phyloP scores from a whole-genome alignment of 2,888 invertebrate genomes.

The Synergus umbraculus region DNA sequence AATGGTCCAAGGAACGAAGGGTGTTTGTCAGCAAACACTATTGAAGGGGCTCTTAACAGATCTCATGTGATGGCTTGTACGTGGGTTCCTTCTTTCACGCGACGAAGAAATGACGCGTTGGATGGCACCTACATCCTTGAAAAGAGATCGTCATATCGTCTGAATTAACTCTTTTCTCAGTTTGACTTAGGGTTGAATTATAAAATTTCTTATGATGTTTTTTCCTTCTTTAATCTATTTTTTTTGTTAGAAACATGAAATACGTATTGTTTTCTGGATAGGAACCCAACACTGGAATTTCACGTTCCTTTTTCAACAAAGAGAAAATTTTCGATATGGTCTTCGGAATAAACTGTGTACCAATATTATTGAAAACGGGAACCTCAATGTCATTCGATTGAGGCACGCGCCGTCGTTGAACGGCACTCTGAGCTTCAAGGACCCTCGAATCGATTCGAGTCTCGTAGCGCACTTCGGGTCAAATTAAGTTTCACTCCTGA shows the following conservation, averaged over 20 bases:
- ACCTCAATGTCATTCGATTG: conserved; percentile 64
- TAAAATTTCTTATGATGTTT: too few relatives aligned
- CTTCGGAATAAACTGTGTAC: conserved; percentile 3
- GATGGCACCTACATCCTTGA: conserved; percentile 51
- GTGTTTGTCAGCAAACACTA: conserved; percentile 73
- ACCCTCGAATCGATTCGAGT: conserved; percentile 73
- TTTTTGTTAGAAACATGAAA: too few relatives aligned
- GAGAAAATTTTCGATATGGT: background rate
- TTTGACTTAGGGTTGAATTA: background rate
- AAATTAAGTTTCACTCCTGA: conserved; percentile 74
- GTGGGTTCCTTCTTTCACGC: conserved; percentile 58
- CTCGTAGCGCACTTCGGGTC: conserved; percentile 72
- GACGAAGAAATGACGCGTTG: conserved; percentile 52
- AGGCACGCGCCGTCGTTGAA: conserved; percentile 64
- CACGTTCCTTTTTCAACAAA: background rate
- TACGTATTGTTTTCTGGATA: too few relatives aligned
- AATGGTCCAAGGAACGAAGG: conserved; percentile 65
- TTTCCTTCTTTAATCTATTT: too few relatives aligned
- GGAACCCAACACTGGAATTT: too few relatives aligned
- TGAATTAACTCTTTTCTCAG: background rate
- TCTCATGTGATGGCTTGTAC: conserved; percentile 61
- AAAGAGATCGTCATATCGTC: background rate
- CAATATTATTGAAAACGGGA: conserved; percentile 44
- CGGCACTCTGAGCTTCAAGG: conserved; percentile 56
- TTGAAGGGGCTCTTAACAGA: conserved; percentile 68